These are phyloP conservation scores for Lepisosteus oculatus DNA, from an alignment of 2,113 vertebrate species.

Conservation along the genomic window DNA sequence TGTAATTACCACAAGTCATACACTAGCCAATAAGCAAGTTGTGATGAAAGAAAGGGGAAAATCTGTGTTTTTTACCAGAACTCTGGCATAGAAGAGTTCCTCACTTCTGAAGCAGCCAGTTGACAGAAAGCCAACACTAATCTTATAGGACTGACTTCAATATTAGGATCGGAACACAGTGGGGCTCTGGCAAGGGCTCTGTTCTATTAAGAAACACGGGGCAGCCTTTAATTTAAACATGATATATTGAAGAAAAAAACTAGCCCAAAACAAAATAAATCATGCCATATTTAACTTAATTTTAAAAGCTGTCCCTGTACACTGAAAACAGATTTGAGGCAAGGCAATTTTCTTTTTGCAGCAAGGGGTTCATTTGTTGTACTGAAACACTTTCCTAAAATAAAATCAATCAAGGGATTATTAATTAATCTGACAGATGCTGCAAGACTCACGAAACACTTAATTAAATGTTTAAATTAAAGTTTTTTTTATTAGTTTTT, in stretches of 20 bases:
- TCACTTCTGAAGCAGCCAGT: slow-evolving; percentile 35
- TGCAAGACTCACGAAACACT: too few relatives aligned
- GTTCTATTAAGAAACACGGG: slow-evolving; percentile 34
- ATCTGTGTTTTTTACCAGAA: slow-evolving; percentile 36
- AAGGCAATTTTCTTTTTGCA: slow-evolving; percentile 10
- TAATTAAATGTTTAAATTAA: too few relatives aligned
- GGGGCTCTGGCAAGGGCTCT: slow-evolving; percentile 28
- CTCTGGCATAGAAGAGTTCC: slow-evolving; percentile 35
- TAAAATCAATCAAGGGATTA: not conserved
- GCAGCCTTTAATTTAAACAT: slow-evolving; percentile 54
- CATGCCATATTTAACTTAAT: slow-evolving; percentile 33
- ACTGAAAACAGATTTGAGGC: slow-evolving; percentile 29
- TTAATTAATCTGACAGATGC: not conserved
- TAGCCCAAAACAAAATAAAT: slow-evolving; percentile 44
- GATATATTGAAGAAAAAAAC: slow-evolving; percentile 35
- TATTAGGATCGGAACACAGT: slow-evolving; percentile 51
- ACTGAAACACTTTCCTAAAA: slow-evolving; percentile 4
- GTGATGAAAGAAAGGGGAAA: slow-evolving; percentile 35
- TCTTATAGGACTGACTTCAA: slow-evolving; percentile 50
- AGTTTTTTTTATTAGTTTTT: too few relatives aligned
- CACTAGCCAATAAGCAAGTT: slow-evolving; percentile 24
- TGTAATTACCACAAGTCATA: slow-evolving; percentile 34
- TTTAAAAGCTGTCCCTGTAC: slow-evolving; percentile 41
- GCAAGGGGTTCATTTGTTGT: slow-evolving; percentile 11
- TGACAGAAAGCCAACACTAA: slow-evolving; percentile 50